These are phyloP conservation scores for Tangachromis dhanisi DNA, from an alignment of 2,113 vertebrate genomes.

Conservation along the genomic window DNA sequence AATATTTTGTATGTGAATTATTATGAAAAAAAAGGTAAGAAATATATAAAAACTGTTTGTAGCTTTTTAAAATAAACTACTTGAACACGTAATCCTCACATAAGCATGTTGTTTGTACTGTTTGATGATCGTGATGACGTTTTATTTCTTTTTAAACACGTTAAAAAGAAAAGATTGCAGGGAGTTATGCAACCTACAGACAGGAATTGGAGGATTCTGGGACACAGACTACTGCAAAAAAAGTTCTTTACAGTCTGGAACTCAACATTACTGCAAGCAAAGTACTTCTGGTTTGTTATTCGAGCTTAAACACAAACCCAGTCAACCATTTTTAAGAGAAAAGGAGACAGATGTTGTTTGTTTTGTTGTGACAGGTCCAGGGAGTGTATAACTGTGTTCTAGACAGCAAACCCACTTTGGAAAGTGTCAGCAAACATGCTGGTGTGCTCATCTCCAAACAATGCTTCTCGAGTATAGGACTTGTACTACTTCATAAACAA, in stretches of 20 bases:
- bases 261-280: neutral
- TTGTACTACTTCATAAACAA: neutral
- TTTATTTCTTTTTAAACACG: neutral
- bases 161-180: neutral
- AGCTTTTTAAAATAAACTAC: neutral
- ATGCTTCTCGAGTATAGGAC: slow-evolving; percentile 1
- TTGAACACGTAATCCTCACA: neutral
- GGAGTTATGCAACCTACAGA: neutral
- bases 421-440: slow-evolving; percentile 33
- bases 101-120: neutral
- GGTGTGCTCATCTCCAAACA: slow-evolving; percentile 32
- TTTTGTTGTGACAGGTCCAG: slow-evolving; percentile 6
- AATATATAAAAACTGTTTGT: neutral
- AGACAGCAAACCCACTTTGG: neutral
- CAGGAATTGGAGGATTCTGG: slow-evolving; percentile 1
- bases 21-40: neutral
- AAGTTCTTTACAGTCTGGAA: neutral
- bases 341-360: neutral
- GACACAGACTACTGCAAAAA: neutral
- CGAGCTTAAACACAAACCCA: neutral
- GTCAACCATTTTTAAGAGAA: neutral
- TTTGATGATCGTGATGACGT: neutral
- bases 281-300: neutral
- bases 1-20: neutral
- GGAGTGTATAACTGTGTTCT: neutral